Conservation (phyloP, 2,888 invertebrate species). For the Pachymerium ferrugineum region DNA sequence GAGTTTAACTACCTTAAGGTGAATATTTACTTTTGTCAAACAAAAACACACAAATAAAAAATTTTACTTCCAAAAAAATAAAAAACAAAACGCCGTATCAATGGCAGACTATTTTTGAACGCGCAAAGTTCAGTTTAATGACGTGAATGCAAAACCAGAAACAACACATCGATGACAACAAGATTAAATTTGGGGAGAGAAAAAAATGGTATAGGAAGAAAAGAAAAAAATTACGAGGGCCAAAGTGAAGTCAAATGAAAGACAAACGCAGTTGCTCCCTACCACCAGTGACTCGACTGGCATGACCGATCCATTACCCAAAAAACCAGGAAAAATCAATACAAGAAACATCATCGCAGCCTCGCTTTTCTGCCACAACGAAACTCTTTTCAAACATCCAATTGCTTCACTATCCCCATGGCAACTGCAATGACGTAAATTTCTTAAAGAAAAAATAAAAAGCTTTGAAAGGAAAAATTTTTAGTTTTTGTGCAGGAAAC, state of each 20-base stretch:
- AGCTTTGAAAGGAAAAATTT: background rate
- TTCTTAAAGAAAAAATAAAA: conserved; percentile 16
- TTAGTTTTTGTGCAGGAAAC: background rate
- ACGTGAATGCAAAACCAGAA: background rate
- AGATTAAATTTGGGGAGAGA: background rate
- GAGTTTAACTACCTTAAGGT: no score
- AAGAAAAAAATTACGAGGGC: background rate
- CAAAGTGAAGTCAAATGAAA: conserved; percentile 19
- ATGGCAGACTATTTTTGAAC: background rate
- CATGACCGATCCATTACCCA: conserved; percentile 1
- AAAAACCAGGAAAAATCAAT: conserved; percentile 11
- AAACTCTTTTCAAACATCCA: conserved; percentile 19
- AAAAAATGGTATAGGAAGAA: background rate
- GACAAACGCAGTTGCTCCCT: conserved; percentile 5
- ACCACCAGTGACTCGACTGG: background rate
- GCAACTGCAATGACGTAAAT: conserved; percentile 18
- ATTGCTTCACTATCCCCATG: background rate
- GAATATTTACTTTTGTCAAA: no score
- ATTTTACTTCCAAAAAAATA: background rate
- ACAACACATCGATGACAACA: background rate
- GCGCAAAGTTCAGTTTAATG: conserved; percentile 25
- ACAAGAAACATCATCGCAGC: conserved; percentile 9
- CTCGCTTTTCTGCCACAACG: background rate
- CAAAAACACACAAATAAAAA: no score
- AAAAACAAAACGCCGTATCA: background rate